Conservation (phyloP, 2,797 vertebrate genomes). For the Sebastes miniatus region DNA sequence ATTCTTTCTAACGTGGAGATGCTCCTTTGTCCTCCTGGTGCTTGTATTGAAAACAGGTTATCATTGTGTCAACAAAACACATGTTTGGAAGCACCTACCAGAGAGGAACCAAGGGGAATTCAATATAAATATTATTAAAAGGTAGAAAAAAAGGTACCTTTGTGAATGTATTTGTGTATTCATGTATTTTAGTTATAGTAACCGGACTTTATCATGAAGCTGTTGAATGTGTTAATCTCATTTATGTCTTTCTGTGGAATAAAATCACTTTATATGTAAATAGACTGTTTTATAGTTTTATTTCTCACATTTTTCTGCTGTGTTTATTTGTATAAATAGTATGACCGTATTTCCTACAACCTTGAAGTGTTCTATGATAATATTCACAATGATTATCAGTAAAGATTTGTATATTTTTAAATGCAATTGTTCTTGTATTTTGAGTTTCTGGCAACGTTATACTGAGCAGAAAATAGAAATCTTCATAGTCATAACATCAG, state of each 20-base stretch:
- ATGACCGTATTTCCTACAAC: not conserved
- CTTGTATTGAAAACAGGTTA: constrained; percentile 47
- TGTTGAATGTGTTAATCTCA: not conserved
- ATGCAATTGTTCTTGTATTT: not conserved
- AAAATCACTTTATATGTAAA: not conserved
- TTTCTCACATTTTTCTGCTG: not conserved
- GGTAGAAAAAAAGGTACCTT: not conserved
- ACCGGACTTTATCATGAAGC: not conserved
- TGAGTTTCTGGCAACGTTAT: not conserved
- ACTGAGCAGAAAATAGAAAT: not conserved
- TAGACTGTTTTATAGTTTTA: not conserved
- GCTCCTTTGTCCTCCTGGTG: constrained; percentile 26
- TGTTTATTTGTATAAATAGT: not conserved
- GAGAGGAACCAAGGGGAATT: not conserved
- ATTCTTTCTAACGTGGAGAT: not conserved
- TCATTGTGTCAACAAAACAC: constrained; percentile 49
- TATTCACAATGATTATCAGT: not conserved
- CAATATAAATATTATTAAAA: not conserved
- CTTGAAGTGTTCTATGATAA: not conserved
- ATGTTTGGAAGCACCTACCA: not conserved
- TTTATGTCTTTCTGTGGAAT: not conserved
- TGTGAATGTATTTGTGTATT: not conserved
- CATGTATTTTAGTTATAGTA: not conserved
- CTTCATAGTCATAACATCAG: constrained; percentile 2
- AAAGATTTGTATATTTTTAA: not conserved